These are phyloP conservation scores for Epicampocera succincta DNA, from an alignment of 2,888 invertebrate species.

Conservation along the genomic window DNA sequence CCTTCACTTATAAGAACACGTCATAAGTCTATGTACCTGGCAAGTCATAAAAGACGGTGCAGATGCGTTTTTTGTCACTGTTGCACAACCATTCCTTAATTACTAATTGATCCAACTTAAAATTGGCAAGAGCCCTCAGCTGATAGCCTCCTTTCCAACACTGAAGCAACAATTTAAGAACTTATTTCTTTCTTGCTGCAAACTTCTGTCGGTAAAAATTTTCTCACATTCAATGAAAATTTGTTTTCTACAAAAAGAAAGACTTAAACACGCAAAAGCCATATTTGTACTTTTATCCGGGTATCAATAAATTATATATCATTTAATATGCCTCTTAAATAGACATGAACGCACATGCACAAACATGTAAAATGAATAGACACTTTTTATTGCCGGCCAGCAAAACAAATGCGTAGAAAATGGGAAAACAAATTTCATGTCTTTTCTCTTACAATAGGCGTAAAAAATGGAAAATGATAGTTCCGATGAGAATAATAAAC, in stretches of 20 bases:
- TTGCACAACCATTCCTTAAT: too few relatives aligned
- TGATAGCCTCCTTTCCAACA: too few relatives aligned
- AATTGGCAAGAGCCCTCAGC: too few relatives aligned
- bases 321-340: constrained; percentile 3
- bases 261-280: neutral
- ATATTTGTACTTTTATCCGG: constrained; percentile 64
- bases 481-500: constrained; percentile 54
- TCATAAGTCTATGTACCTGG: too few relatives aligned
- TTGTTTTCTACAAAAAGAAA: neutral
- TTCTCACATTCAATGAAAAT: neutral
- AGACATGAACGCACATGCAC: too few relatives aligned
- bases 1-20: too few relatives aligned
- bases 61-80: too few relatives aligned
- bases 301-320: constrained; percentile 58
- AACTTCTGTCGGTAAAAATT: too few relatives aligned
- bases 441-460: constrained; percentile 61
- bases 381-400: neutral
- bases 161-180: too few relatives aligned
- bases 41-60: too few relatives aligned
- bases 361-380: constrained; percentile 38
- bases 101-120: too few relatives aligned
- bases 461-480: constrained; percentile 63
- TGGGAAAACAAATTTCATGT: constrained; percentile 39
- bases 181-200: too few relatives aligned
- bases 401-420: constrained; percentile 39